Evolutionary conservation across 1,140 invertebrate species (phyloP), one percentile per base, ranked within the genome.

Genomic region (Colletes latitarsis): DNA sequence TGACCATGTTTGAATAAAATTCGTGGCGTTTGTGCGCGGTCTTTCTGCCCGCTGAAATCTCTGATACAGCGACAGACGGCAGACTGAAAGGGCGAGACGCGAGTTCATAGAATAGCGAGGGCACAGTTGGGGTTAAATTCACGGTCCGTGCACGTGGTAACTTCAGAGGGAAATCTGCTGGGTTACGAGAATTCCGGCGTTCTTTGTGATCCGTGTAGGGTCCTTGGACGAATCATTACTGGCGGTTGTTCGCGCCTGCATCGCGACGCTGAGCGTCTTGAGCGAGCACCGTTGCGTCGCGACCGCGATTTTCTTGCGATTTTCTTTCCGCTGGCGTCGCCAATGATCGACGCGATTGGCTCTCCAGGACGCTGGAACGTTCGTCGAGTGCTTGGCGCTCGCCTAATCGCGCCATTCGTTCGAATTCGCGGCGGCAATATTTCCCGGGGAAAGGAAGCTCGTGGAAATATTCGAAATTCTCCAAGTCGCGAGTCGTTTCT

Each of bases 311-410:
- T 73, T 64, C n/a, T 39, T 39, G 4, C 5, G 6, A 52, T n/a
- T 15, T 52, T 19, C 14, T 3, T 67, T 57, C 67, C 67, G n/a
- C 17, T 62, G 30, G 30, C 30, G 30, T 30, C 30, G 60, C 70
- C 73, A 79, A 73, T 64, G 77, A 79, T 79, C 66, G 69, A 60
- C 60, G 67, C 49, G 77, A 63, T 73, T 64, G n/a, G 55, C n/a
- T 69, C 64, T 77, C 64, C 21, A 67, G 73, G 62, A 53, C 30
- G 19, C 53, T n/a, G n/a, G 30, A 30, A 41, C 43, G 74, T 77
- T 57, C n/a, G 53, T 52, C 53, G 53, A 69, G 41, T 9, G 49
- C 64, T 39, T 19, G 64, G 53, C 55, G 19, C 66, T 39, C 1
- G 52, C 17, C 17, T 62, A 52, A 52, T 60, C 43, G 60, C 21